Percentiles rank a stretch among this genome's conserved stretches.
These are phyloP conservation scores for Pollenia labialis DNA, from an alignment of 2,888 invertebrate species.

Conservation along the genomic window DNA sequence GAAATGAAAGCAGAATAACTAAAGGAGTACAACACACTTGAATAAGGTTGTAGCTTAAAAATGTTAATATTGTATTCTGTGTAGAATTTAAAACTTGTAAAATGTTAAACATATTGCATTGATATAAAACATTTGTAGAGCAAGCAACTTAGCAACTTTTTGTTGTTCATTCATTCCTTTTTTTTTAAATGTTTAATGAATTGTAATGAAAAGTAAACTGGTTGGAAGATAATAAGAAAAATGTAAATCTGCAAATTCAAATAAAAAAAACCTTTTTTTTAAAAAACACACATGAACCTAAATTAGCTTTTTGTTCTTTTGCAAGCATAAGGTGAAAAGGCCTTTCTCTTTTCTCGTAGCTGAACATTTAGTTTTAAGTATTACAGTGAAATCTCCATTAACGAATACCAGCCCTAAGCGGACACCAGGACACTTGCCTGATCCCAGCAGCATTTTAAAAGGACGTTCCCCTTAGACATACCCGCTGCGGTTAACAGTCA, in stretches of 20 bases:
- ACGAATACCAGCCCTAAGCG: too few relatives aligned
- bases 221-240: constrained; percentile 6
- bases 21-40: not conserved
- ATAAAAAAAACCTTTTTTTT: constrained; percentile 28
- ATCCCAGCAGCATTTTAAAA: too few relatives aligned
- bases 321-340: not conserved
- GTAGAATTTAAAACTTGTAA: constrained; percentile 30
- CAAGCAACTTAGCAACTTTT: constrained; percentile 37
- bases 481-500: too few relatives aligned
- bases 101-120: constrained; percentile 59
- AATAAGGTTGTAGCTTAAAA: constrained; percentile 43
- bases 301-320: not conserved
- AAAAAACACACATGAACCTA: not conserved
- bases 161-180: not conserved
- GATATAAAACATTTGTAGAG: constrained; percentile 68
- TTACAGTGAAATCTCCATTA: not conserved
- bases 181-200: constrained; percentile 60
- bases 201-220: constrained; percentile 58
- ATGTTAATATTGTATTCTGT: constrained; percentile 13
- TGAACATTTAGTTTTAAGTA: not conserved
- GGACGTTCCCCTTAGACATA: too few relatives aligned
- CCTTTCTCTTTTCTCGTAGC: constrained; percentile 51
- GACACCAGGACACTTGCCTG: too few relatives aligned
- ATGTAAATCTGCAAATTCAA: constrained; percentile 16
- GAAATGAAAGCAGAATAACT: constrained; percentile 12